These are phyloP conservation scores for Brotogeris chrysoptera DNA, from an alignment of 2,797 vertebrate species.

Conservation along the genomic window DNA sequence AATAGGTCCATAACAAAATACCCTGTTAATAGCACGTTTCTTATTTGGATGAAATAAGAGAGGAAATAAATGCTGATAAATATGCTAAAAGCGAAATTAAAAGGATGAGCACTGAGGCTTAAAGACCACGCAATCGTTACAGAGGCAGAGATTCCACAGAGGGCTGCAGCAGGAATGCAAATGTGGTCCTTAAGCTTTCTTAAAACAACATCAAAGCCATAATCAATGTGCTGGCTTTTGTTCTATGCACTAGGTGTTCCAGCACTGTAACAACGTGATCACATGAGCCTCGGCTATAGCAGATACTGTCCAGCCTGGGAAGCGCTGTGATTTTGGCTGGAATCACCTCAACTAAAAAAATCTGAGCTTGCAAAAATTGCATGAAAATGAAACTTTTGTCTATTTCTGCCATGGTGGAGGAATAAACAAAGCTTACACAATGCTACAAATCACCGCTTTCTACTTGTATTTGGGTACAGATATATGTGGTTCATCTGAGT, in stretches of 20 bases:
- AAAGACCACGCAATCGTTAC: background rate
- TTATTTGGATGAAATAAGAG: background rate
- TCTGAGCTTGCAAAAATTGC: background rate
- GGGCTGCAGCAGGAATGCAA: conserved; percentile 52
- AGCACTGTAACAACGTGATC: background rate
- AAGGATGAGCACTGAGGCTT: background rate
- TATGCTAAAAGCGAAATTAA: background rate
- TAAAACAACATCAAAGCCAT: conserved; percentile 47
- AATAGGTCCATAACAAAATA: background rate
- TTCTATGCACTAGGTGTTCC: conserved; percentile 47
- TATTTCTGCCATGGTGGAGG: background rate
- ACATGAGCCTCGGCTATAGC: background rate
- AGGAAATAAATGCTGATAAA: conserved; percentile 8
- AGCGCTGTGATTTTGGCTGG: background rate
- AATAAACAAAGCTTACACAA: background rate
- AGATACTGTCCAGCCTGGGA: background rate
- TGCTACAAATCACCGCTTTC: background rate
- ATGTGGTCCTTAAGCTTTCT: conserved; percentile 38
- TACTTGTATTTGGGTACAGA: background rate
- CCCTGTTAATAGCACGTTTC: background rate
- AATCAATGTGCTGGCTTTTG: conserved; percentile 53
- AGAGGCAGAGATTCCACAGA: conserved; percentile 35
- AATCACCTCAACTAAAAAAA: background rate
- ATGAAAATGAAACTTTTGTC: background rate
- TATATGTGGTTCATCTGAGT: background rate